Evolutionary conservation across 1,140 invertebrate genomes (phyloP), one percentile per base, ranked within the genome.

Genomic region (Lerema accius): DNA sequence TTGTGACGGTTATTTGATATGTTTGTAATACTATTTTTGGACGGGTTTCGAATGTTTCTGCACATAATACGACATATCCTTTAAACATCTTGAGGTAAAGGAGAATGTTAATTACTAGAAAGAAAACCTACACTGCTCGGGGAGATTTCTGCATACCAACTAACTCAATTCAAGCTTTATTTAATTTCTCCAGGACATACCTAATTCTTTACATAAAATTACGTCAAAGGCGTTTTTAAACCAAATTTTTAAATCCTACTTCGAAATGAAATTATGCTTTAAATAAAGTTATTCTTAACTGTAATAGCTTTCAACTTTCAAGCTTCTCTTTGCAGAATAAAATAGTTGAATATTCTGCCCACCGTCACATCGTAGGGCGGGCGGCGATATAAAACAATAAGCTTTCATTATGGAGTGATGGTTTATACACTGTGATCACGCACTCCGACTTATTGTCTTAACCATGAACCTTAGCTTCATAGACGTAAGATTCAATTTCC

Each of bases 301-400:
- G 5, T 23, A 37, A 37, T 37, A 11, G 35, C 7, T 11, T 11
- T 37, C 1, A 7, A 1, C 11, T 37, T 37, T 11, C 35, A 11
- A 37, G 35, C 35, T 37, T 3, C n/a, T 11, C n/a, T 11, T 49
- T 11, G 23, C 26, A 48, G 5, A 5, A 13, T 13, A 26, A 17
- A 11, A 49, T 13, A 49, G 5, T 49, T 58, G 64, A 67, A 65
- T 72, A 80, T 77, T 77, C 82, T 82, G 77, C 83, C 83, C 76
- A 79, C 76, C 81, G 80, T 84, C 82, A 83, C 75, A 80, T 78
- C 66, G 73, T 71, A 53, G 76, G 85, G 84, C 80, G 81, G 82
- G 79, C 69, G 73, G 78, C 81, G 66, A 86, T 88, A 84, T 88
- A 86, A 88, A 88, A 88, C 84, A 86, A 88, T 88, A 86, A 88